Percentiles rank a stretch among this genome's conserved stretches.
Evolutionary conservation across 2,113 vertebrate species (phyloP).

Genomic region (Orthochromis indermauri): DNA sequence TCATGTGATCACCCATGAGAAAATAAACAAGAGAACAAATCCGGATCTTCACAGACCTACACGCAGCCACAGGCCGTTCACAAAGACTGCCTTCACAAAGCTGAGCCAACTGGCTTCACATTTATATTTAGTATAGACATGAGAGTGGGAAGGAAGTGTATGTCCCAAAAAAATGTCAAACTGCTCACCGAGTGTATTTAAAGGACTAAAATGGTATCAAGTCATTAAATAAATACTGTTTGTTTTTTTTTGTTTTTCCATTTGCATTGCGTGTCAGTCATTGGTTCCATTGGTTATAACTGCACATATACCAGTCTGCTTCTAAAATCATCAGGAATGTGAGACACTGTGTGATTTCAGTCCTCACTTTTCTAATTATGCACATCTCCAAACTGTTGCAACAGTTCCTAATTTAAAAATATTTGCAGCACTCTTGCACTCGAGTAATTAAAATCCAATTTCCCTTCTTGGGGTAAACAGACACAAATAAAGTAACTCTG

Average conservation of each 20-base stretch:
- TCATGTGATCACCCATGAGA: neutral
- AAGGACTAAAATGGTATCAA: neutral
- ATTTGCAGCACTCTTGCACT: neutral
- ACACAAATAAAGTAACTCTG: neutral
- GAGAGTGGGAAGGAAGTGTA: neutral
- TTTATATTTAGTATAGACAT: neutral
- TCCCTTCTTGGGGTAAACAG: neutral
- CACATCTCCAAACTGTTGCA: neutral
- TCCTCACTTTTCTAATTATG: neutral
- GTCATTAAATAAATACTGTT: neutral
- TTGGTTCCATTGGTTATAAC: neutral
- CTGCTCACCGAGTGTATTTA: neutral
- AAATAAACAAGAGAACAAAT: neutral
- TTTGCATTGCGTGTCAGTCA: neutral
- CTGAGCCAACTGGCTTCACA: neutral
- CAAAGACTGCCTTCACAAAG: neutral
- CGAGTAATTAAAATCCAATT: neutral
- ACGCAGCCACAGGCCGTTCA: neutral
- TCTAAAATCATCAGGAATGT: neutral
- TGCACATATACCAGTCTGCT: neutral
- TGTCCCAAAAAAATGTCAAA: neutral
- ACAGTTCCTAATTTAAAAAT: neutral
- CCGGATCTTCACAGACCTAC: neutral
- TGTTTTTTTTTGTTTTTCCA: too few species aligned
- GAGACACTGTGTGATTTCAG: neutral